Evolutionary conservation across 1,140 invertebrate genomes (phyloP).

Genomic region (Saccostrea echinata): DNA sequence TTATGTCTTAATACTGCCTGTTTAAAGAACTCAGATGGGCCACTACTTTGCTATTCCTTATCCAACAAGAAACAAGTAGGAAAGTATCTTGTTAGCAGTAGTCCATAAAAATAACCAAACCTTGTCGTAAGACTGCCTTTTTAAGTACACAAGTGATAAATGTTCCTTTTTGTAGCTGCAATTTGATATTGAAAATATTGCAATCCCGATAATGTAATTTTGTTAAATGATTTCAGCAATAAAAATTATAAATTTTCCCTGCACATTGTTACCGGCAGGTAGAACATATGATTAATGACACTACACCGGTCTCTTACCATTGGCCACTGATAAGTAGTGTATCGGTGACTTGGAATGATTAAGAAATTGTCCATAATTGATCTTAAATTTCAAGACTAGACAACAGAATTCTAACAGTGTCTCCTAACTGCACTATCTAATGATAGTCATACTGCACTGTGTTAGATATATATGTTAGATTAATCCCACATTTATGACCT

Average conservation of each 20-base stretch:
- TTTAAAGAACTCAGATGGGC: neutral
- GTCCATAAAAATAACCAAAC: neutral
- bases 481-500: neutral
- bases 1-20: neutral
- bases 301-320: neutral
- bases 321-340: neutral
- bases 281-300: neutral
- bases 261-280: neutral
- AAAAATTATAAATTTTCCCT: neutral
- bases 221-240: neutral
- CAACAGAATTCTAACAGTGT: neutral
- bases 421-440: neutral
- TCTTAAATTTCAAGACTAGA: neutral
- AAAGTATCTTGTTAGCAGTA: neutral
- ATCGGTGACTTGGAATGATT: neutral
- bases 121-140: neutral
- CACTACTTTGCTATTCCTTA: neutral
- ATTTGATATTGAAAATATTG: neutral
- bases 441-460: neutral
- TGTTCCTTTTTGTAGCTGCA: neutral
- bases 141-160: neutral
- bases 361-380: neutral
- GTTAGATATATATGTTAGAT: neutral
- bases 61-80: too few species aligned
- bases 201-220: neutral